Percentiles rank a stretch among this genome's conserved stretches.
Conservation (phyloP, 2,797 vertebrate species). For the Sternotherus odoratus region DNA sequence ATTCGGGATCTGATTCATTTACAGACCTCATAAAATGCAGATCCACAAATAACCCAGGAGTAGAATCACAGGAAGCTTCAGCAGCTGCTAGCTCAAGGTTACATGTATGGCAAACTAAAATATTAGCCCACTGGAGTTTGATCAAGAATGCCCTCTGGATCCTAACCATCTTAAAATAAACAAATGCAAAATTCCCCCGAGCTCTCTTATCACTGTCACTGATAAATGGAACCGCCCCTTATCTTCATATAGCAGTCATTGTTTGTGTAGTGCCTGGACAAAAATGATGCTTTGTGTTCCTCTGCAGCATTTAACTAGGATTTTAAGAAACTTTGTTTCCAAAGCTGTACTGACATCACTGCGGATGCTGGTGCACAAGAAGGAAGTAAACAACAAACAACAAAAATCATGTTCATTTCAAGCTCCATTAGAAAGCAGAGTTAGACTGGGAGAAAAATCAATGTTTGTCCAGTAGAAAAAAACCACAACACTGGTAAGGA, state of each 20-base stretch:
- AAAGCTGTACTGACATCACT: constrained; percentile 59
- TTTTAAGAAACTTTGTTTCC: constrained; percentile 51
- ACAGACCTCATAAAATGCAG: constrained; percentile 3
- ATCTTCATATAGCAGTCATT: background rate
- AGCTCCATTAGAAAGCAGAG: constrained; percentile 77
- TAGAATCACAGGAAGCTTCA: background rate
- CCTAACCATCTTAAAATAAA: constrained; percentile 17
- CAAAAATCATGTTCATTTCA: constrained; percentile 76
- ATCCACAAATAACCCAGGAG: background rate
- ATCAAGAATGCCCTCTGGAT: constrained; percentile 36
- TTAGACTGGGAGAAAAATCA: constrained; percentile 73
- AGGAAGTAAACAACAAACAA: constrained; percentile 66
- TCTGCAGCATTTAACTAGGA: constrained; percentile 35
- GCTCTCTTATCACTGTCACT: constrained; percentile 16
- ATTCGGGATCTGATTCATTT: constrained; percentile 13
- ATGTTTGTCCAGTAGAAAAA: constrained; percentile 70
- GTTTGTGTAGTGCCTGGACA: background rate
- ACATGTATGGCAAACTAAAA: background rate
- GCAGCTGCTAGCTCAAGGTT: background rate
- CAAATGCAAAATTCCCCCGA: constrained; percentile 29
- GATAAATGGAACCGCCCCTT: constrained; percentile 10
- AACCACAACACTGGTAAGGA: constrained; percentile 1
- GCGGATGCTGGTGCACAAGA: constrained; percentile 49
- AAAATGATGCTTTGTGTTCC: constrained; percentile 14
- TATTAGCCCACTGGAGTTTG: background rate